Evolutionary conservation across 2,888 invertebrate genomes (phyloP), one percentile per base, ranked within the genome.

Genomic region (Acheta domesticus): DNA sequence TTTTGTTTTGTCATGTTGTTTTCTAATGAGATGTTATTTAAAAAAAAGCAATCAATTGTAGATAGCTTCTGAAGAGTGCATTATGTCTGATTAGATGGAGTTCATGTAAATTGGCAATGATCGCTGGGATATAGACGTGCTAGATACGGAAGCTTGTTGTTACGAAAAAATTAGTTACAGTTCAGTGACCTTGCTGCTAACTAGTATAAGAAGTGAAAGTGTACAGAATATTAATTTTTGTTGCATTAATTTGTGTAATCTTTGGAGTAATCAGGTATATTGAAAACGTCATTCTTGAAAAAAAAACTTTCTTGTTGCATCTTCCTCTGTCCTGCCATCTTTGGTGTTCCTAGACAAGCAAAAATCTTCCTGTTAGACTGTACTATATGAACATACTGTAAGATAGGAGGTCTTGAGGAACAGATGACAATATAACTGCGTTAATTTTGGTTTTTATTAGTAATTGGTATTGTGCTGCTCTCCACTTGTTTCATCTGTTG

Each of bases 41-140:
- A 76, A 49, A 23, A n/a, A 48, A 36, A 76, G 48, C 48, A 48
- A 76, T 36, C 48, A 48, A 16, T 48, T 76, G 76, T 76, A 76
- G 76, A 76, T 76, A 76, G 76, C 76, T 76, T 76, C n/a, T 76
- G 36, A 76, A n/a, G 48, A 76, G 62, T 62, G 62, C 62, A n/a
- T 62, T 62, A 36, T 36, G 62, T 62, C 62, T 62, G 62, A 62
- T 19, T 62, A 62, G 62, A n/a, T 62, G 62, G 62, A 62, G 62
- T 62, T 62, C 62, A 62, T 62, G 62, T 62, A 62, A 62, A 62
- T 62, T 62, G 62, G 14, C 62, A 62, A 19, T 14, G 62, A 62
- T 62, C n/a, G 62, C 62, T 62, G 62, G 62, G n/a, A n/a, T 62
- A 62, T 62, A 62, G 62, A 62, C 62, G 62, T 62, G 62, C 62